These are phyloP conservation scores for Baryphthengus martii DNA, from an alignment of 2,113 vertebrate species.

Conservation along the genomic window DNA sequence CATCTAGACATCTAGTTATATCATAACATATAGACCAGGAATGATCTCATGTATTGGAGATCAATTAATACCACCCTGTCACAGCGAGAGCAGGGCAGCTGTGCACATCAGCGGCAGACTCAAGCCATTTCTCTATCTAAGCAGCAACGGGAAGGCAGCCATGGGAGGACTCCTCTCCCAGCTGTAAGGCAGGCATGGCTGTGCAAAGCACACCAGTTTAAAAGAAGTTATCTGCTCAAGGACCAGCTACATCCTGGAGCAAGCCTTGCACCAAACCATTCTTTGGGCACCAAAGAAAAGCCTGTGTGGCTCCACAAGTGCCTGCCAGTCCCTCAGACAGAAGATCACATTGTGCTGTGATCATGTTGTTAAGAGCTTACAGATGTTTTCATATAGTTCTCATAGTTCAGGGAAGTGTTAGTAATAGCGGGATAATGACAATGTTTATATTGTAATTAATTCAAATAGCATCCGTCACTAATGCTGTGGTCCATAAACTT, in stretches of 20 bases:
- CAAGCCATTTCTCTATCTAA: not conserved
- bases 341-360: not conserved
- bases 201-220: not conserved
- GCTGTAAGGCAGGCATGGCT: rapidly evolving
- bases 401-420: not conserved
- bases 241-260: not conserved
- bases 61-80: not conserved
- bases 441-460: not conserved
- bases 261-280: not conserved
- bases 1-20: not conserved
- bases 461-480: not conserved
- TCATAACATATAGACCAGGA: not conserved
- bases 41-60: not conserved
- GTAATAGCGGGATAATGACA: not conserved
- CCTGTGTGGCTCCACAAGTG: rapidly evolving
- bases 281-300: not conserved
- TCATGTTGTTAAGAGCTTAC: not conserved
- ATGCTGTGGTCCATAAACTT: not conserved
- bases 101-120: not conserved
- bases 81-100: not conserved
- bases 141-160: not conserved
- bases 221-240: not conserved
- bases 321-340: not conserved
- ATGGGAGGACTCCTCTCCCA: rapidly evolving
- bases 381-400: slow-evolving; percentile 8